Percentiles rank a stretch among this genome's conserved stretches.
These are phyloP conservation scores for Kuschelorhynchus macadamiae DNA, from an alignment of 2,888 invertebrate species.

Conservation along the genomic window DNA sequence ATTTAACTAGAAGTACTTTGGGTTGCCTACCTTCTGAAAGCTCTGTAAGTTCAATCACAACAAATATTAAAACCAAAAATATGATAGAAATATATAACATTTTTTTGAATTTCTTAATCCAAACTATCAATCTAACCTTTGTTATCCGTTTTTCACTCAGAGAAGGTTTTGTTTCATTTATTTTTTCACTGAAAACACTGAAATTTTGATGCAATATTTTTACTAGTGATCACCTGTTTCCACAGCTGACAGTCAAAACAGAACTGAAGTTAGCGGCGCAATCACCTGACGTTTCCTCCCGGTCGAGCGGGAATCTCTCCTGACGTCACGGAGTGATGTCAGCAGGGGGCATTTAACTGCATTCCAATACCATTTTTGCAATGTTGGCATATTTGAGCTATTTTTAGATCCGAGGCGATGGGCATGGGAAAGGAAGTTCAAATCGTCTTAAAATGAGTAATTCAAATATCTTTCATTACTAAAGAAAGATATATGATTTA, in stretches of 20 bases:
- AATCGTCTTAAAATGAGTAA: slow-evolving; percentile 7
- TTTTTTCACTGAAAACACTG: slow-evolving; percentile 32
- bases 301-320: slow-evolving; percentile 47
- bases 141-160: slow-evolving; percentile 1
- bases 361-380: slow-evolving; percentile 46
- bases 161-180: slow-evolving; percentile 42
- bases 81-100: slow-evolving; percentile 6
- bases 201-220: slow-evolving; percentile 33
- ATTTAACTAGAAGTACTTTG: slow-evolving; percentile 13
- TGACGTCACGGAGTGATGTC: slow-evolving; percentile 43
- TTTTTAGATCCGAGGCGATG: slow-evolving; percentile 35
- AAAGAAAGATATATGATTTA: not conserved
- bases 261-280: slow-evolving; percentile 46
- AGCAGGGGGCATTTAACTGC: slow-evolving; percentile 49
- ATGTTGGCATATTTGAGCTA: slow-evolving; percentile 35
- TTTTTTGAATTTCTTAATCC: slow-evolving; percentile 8
- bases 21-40: slow-evolving; percentile 42
- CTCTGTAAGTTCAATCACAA: slow-evolving; percentile 35
- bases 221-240: slow-evolving; percentile 49
- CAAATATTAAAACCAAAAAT: slow-evolving; percentile 34
- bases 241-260: slow-evolving; percentile 53
- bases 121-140: slow-evolving; percentile 26
- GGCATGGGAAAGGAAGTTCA: slow-evolving; percentile 28
- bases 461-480: not conserved
- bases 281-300: slow-evolving; percentile 41